Percentiles rank a stretch among this genome's conserved stretches.
These are phyloP conservation scores for Ceratoteleas bidentatus DNA, from an alignment of 1,140 invertebrate genomes.

Conservation along the genomic window DNA sequence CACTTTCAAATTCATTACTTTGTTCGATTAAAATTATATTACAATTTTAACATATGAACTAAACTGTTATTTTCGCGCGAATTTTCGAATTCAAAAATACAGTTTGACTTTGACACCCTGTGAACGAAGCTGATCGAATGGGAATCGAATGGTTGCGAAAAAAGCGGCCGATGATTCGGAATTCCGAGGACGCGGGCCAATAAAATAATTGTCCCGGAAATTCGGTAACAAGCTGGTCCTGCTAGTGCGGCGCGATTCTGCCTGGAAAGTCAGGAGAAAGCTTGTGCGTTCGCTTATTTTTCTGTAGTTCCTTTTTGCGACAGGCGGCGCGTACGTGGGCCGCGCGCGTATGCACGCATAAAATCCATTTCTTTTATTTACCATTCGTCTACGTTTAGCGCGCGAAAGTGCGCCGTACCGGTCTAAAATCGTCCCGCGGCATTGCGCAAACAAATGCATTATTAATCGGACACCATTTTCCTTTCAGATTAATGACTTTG, in stretches of 20 bases:
- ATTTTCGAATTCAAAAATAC: too few species aligned
- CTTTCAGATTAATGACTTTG: too few species aligned
- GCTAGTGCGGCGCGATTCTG: slow-evolving; percentile 31
- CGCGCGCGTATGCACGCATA: slow-evolving; percentile 25
- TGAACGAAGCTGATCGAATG: too few species aligned
- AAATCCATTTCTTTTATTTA: slow-evolving; percentile 48
- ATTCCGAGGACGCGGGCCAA: slow-evolving; percentile 8
- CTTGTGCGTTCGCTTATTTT: slow-evolving; percentile 49
- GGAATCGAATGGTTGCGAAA: too few species aligned
- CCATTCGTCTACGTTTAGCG: slow-evolving; percentile 28
- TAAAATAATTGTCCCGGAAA: slow-evolving; percentile 33
- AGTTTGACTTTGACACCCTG: too few species aligned
- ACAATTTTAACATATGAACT: too few species aligned
- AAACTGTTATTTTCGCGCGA: too few species aligned
- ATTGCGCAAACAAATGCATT: background rate
- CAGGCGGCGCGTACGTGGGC: slow-evolving; percentile 31
- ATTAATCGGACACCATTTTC: too few species aligned
- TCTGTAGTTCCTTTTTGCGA: slow-evolving; percentile 48
- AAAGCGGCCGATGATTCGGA: too few species aligned
- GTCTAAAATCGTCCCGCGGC: slow-evolving; percentile 2
- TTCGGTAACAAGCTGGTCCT: slow-evolving; percentile 24
- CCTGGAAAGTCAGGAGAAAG: slow-evolving; percentile 60
- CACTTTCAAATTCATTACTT: too few species aligned
- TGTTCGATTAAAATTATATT: too few species aligned
- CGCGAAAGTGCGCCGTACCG: slow-evolving; percentile 25